These are phyloP conservation scores for Pao palembangensis DNA, from an alignment of 2,113 vertebrate genomes.

Conservation along the genomic window DNA sequence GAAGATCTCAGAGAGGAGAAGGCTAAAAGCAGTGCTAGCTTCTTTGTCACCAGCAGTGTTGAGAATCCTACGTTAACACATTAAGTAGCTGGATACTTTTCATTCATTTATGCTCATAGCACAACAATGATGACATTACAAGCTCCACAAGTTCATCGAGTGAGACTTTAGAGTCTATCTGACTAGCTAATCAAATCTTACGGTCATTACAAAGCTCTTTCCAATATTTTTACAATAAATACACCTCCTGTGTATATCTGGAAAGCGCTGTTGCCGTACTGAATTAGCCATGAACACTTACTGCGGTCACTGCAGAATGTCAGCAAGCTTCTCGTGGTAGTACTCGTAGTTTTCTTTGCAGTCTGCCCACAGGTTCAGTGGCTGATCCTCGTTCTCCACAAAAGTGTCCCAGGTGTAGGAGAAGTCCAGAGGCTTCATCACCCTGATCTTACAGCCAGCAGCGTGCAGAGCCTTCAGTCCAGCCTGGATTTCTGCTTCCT, in stretches of 20 bases:
- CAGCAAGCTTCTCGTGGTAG: conserved; percentile 87
- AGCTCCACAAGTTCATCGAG: no score
- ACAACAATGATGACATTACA: no score
- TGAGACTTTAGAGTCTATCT: no score
- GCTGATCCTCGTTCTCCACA: conserved; percentile 85
- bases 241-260: background rate
- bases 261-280: background rate
- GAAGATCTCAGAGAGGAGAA: no score
- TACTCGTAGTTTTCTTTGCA: conserved; percentile 91
- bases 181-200: no score
- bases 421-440: conserved; percentile 96
- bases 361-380: conserved; percentile 91
- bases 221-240: no score
- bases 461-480: conserved; percentile 79
- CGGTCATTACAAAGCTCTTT: no score
- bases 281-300: background rate
- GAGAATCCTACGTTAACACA: no score
- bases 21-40: no score
- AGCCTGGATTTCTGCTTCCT: conserved; percentile 83
- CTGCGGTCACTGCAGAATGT: conserved; percentile 78
- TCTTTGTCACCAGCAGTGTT: no score
- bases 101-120: no score
- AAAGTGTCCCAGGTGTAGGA: conserved; percentile 92
- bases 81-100: no score
- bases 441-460: conserved; percentile 84